phyloP scores from a whole-genome alignment of 1,140 invertebrate species.

The Elymnias hypermnestra region DNA sequence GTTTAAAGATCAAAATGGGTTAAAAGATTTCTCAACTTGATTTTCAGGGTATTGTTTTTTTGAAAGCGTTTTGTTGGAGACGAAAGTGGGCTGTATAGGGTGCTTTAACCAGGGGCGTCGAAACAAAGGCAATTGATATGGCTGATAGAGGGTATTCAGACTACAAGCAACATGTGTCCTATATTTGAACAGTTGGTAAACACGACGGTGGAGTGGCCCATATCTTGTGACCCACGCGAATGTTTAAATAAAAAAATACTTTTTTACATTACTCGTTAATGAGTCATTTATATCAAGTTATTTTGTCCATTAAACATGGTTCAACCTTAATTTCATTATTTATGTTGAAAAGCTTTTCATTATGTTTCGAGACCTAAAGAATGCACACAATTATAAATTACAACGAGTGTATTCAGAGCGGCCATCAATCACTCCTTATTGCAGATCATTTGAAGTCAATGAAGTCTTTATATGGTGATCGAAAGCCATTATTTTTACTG shows the following conservation, averaged over 20 bases:
- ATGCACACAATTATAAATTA: slow-evolving; percentile 17
- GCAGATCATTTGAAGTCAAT: slow-evolving; percentile 43
- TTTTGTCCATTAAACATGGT: too few species aligned
- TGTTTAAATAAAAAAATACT: too few species aligned
- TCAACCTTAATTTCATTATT: too few species aligned
- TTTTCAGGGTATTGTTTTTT: slow-evolving; percentile 18
- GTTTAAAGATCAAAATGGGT: slow-evolving; percentile 5
- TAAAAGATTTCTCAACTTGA: slow-evolving; percentile 15
- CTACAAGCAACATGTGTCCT: slow-evolving; percentile 44
- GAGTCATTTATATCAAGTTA: too few species aligned
- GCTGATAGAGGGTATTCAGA: slow-evolving; percentile 38
- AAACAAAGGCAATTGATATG: slow-evolving; percentile 50
- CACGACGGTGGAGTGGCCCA: slow-evolving; percentile 3
- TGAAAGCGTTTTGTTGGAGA: slow-evolving; percentile 28
- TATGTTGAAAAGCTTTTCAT: too few species aligned
- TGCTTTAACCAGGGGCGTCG: slow-evolving; percentile 26
- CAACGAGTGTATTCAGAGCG: slow-evolving; percentile 38
- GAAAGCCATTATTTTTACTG: slow-evolving; percentile 18
- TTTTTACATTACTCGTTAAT: too few species aligned
- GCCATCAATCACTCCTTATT: slow-evolving; percentile 53
- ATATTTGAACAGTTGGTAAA: slow-evolving; percentile 25
- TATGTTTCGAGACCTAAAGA: not conserved
- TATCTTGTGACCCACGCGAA: not conserved
- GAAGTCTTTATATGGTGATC: slow-evolving; percentile 29
- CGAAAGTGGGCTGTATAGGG: slow-evolving; percentile 32